A percentile compares a stretch with the other conserved stretches of the same genome.
Conservation (phyloP, 2,113 vertebrate species). For the Eptesicus fuscus region DNA sequence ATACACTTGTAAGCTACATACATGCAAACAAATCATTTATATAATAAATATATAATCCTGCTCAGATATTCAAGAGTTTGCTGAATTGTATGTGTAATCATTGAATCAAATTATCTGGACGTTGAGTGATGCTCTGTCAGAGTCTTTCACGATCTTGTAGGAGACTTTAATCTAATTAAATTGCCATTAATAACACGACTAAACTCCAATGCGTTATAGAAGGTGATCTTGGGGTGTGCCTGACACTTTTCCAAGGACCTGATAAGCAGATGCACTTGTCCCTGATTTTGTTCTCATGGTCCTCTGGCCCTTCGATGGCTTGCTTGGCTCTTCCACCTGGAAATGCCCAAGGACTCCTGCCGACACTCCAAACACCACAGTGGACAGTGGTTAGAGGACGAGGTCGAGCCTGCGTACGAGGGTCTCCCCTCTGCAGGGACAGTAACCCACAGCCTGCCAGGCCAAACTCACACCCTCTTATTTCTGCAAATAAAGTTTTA, state of each 20-base stretch:
- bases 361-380: not conserved
- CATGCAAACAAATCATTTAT: not conserved
- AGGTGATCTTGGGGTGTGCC: not conserved
- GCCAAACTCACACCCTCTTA: not conserved
- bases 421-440: not conserved
- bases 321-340: not conserved
- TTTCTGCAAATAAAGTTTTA: not conserved
- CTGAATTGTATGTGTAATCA: not conserved
- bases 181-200: not conserved
- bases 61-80: not conserved
- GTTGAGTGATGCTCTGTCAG: not conserved
- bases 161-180: not conserved
- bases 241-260: not conserved
- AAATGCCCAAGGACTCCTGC: not conserved
- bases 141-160: not conserved
- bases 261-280: not conserved
- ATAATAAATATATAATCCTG: not conserved
- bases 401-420: accelerated
- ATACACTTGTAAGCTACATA: not conserved
- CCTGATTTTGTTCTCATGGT: not conserved
- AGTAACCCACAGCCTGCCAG: not conserved
- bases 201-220: not conserved
- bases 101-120: not conserved
- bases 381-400: not conserved
- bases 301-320: not conserved